These are phyloP conservation scores for Baryphthengus martii DNA, from an alignment of 2,113 vertebrate genomes.

Conservation along the genomic window DNA sequence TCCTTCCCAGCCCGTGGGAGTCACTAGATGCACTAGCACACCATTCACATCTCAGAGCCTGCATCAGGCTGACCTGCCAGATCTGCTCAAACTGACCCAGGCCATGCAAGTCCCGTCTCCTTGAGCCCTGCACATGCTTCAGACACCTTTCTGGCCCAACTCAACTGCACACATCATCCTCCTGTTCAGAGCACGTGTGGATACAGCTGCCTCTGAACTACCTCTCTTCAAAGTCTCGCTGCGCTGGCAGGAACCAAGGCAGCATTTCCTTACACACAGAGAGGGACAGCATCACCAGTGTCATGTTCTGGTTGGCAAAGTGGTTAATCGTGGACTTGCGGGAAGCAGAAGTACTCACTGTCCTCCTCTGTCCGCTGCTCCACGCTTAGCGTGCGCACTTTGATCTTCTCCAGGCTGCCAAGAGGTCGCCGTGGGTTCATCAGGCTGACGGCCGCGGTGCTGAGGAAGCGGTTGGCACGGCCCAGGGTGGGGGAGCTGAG, in stretches of 20 bases:
- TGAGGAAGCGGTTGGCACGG: conserved; percentile 94
- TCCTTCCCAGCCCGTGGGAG: not conserved
- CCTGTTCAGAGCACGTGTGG: not conserved
- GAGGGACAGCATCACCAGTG: not conserved
- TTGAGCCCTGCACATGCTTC: not conserved
- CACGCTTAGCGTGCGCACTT: conserved; percentile 85
- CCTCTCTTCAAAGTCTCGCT: not conserved
- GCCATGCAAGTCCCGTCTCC: not conserved
- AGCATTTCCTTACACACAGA: not conserved
- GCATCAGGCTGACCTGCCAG: not conserved
- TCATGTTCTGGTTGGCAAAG: not conserved
- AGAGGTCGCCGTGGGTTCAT: conserved; percentile 92
- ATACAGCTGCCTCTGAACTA: not conserved
- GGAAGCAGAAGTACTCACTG: conserved; percentile 78
- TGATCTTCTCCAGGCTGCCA: conserved; percentile 86
- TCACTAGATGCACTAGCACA: not conserved
- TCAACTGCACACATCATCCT: not conserved
- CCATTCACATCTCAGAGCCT: not conserved
- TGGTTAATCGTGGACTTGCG: not conserved
- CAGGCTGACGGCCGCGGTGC: conserved; percentile 91
- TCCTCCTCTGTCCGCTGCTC: conserved; percentile 94
- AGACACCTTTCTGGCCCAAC: not conserved
- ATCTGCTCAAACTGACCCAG: not conserved
- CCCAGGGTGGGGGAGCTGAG: conserved; percentile 94
- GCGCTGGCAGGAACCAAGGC: not conserved